Evolutionary conservation across 2,888 invertebrate species (phyloP).

Genomic region (Bombylius discolor): DNA sequence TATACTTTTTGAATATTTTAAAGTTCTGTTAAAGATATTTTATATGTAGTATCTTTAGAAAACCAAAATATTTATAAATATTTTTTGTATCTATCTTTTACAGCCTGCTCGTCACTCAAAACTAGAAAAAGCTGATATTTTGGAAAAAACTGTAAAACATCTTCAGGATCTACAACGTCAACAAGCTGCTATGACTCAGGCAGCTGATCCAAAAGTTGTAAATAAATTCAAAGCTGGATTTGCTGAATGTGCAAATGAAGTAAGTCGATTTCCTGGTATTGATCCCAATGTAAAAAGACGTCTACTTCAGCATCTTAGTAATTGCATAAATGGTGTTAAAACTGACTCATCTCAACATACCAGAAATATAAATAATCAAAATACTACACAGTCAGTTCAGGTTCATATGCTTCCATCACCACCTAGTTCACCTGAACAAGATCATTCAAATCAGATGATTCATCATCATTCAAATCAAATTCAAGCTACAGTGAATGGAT

Average conservation of each 20-base stretch:
- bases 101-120: constrained; percentile 89
- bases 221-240: constrained; percentile 79
- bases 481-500: constrained; percentile 40
- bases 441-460: constrained; percentile 17
- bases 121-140: constrained; percentile 88
- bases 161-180: constrained; percentile 79
- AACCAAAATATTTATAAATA: too few relatives aligned
- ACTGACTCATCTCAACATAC: constrained; percentile 25
- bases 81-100: constrained; percentile 23
- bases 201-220: constrained; percentile 70
- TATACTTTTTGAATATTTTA: too few relatives aligned
- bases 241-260: constrained; percentile 78
- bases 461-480: constrained; percentile 25
- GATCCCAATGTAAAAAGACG: constrained; percentile 60
- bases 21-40: too few relatives aligned
- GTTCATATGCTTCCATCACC: constrained; percentile 45
- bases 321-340: constrained; percentile 45
- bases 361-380: constrained; percentile 17
- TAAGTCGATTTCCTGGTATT: constrained; percentile 58
- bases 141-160: constrained; percentile 90
- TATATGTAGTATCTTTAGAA: too few relatives aligned
- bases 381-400: constrained; percentile 35
- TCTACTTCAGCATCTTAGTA: constrained; percentile 62
- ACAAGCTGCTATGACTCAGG: constrained; percentile 68
- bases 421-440: constrained; percentile 33